Evolutionary conservation across 2,113 vertebrate species (phyloP), one percentile per base, ranked within the genome.

Genomic region (Argyrosomus japonicus): DNA sequence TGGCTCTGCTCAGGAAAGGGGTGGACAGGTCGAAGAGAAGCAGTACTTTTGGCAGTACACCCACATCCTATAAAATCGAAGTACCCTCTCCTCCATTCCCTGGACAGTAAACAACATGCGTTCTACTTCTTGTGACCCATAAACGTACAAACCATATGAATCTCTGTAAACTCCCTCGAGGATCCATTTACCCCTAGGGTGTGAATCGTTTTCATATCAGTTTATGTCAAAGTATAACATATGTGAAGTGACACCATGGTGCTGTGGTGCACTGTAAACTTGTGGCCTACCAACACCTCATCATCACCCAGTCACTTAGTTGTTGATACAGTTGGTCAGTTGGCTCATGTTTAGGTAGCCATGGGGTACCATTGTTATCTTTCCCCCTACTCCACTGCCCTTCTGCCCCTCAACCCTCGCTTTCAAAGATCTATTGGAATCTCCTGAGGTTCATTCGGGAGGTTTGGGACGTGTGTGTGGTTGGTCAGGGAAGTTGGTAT

Each of bases 261-360:
- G 14, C 53, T 54, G 17, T 8, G 10, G 61, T 60, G 17, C 19
- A 69, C 43, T 69, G 75, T 84, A 81, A 79, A 70, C 54, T 17
- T 57, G 51, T 6, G 17, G 56, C 57, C 68, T 45, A 74, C 29
- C 54, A 53, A 47, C 72, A 71, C 70, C 75, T 88, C 77, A 83
- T 89, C 77, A 89, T 82, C 88, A 85, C 80, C 68, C 47, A 68
- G 68, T 77, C 78, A 53, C 65, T 56, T 67, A 57, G 73, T 70
- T 91, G 92, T 93, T 93, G 92, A 92, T 92, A 91, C 92, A 93
- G 93, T 93, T 93, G 92, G 89, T 85, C 71, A 9, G 84, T 84
- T 64, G 78, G 68, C 86, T 90, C 25, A 51, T 93, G 89, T 89
- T 93, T 93, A 87, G 68, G 81, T 88, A 93, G 87, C 90, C 84